Evolutionary conservation across 2,113 vertebrate genomes (phyloP), one percentile per base, ranked within the genome.

Genomic region (Phaethon lepturus): DNA sequence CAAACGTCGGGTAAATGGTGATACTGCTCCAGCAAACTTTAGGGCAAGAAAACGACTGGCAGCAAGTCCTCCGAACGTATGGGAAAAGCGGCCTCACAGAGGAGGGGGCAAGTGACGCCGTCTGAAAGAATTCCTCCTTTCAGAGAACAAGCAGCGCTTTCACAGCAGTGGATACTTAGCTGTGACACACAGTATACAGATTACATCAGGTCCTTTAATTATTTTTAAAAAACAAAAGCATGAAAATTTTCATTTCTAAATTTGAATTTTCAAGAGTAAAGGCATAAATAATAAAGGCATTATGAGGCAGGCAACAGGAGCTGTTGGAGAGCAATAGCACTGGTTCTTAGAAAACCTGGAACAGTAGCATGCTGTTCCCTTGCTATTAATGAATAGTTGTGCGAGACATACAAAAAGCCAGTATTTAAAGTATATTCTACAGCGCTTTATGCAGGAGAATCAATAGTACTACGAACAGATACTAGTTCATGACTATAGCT

Each of bases 111-210:
- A 92, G 25, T 69, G 91, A 78, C 0, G 11, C 77, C 0, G 6
- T 12, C 93, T 91, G 83, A n/a, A 97, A 95, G 91, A 97, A 97
- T 96, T 94, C 93, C 73, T 95, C 89, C 91, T 95, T 95, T 95
- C 90, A 96, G 96, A 96, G 93, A 95, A 97, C 94, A 97, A 95
- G 91, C 77, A 19, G 50, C 0, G 89, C 96, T 97, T 97, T 97
- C 96, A 97, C 77, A 59, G 94, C 83, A 53, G 24, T 95, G 80
- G 80, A 67, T 86, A 24, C 72, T 94, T 64, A 47, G 73, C 91
- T 2, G 8, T 26, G 83, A 91, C 84, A 82, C 42, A 62, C 69
- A 63, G 66, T 73, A 55, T 86, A 40, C 93, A 71, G 62, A 94
- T 93, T 90, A 86, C 91, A 96, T 96, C 77, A 85, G 91, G 89